Evolutionary conservation across 2,797 vertebrate genomes (phyloP).

Genomic region (Cossypha dichroa): DNA sequence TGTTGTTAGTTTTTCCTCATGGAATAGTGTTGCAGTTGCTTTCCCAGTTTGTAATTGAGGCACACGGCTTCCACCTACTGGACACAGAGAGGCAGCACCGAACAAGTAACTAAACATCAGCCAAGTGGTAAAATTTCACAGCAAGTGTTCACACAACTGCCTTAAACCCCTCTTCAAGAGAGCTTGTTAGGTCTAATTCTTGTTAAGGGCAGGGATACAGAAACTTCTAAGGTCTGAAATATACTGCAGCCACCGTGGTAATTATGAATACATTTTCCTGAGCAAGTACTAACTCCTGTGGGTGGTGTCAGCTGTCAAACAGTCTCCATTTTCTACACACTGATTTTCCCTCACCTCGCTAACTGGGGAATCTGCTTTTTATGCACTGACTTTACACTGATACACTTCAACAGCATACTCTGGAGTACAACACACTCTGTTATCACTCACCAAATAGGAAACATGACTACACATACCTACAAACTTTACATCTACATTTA

Average conservation of each 20-base stretch:
- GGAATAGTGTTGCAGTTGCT: background rate
- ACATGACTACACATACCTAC: background rate
- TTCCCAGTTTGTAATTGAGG: background rate
- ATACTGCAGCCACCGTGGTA: background rate
- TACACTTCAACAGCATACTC: background rate
- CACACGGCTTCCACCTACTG: background rate
- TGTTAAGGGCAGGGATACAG: background rate
- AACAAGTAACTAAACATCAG: background rate
- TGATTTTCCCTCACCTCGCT: background rate
- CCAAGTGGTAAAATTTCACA: accelerated
- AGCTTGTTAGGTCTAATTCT: background rate
- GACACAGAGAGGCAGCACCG: background rate
- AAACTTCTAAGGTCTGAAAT: background rate
- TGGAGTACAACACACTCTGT: background rate
- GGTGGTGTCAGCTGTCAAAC: background rate
- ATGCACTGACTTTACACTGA: background rate
- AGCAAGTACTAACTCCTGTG: background rate
- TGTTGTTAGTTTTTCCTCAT: background rate
- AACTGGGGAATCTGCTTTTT: background rate
- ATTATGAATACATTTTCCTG: background rate
- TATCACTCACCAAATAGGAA: background rate
- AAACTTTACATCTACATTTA: background rate
- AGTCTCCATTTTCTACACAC: background rate
- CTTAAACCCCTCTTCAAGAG: background rate
- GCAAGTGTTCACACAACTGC: background rate